phyloP scores from a whole-genome alignment of 2,113 vertebrate genomes.

The Atractosteus spatula region DNA sequence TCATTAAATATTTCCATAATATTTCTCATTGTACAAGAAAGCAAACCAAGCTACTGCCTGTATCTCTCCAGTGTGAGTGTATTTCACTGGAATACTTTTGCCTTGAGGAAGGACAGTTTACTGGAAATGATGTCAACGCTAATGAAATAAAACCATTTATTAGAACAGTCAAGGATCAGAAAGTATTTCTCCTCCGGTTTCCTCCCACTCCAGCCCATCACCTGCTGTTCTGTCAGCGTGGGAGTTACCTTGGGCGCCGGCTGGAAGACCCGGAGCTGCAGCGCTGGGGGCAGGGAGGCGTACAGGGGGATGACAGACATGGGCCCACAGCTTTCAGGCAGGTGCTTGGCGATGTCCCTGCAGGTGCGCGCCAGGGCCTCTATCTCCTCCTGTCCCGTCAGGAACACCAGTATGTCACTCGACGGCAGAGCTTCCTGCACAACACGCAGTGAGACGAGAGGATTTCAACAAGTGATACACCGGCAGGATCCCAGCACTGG shows the following conservation, averaged over 20 bases:
- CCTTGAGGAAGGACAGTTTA: too few species aligned
- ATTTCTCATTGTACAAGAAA: too few species aligned
- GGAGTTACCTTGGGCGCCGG: constrained; percentile 76
- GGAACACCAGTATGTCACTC: constrained; percentile 91
- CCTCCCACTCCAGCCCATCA: background rate
- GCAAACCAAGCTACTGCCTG: too few species aligned
- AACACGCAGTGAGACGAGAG: too few species aligned
- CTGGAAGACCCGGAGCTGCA: constrained; percentile 90
- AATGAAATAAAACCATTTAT: too few species aligned
- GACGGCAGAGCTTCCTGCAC: constrained; percentile 79
- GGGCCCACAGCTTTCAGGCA: constrained; percentile 74
- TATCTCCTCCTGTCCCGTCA: constrained; percentile 97
- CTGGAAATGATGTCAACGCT: too few species aligned
- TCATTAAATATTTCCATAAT: too few species aligned
- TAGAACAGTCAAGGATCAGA: background rate
- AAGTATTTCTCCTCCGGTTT: background rate
- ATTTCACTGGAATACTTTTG: too few species aligned
- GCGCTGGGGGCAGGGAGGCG: constrained; percentile 83
- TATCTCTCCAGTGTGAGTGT: too few species aligned
- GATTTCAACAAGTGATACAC: too few species aligned
- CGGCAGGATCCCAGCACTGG: too few species aligned
- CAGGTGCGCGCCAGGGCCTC: constrained; percentile 92
- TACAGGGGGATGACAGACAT: constrained; percentile 87
- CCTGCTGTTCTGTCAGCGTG: too few species aligned
- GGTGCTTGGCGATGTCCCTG: constrained; percentile 83